A percentile compares a stretch with the other conserved stretches of the same genome.
Evolutionary conservation across 2,888 invertebrate genomes (phyloP).

Genomic region (Ormyrus labotus): DNA sequence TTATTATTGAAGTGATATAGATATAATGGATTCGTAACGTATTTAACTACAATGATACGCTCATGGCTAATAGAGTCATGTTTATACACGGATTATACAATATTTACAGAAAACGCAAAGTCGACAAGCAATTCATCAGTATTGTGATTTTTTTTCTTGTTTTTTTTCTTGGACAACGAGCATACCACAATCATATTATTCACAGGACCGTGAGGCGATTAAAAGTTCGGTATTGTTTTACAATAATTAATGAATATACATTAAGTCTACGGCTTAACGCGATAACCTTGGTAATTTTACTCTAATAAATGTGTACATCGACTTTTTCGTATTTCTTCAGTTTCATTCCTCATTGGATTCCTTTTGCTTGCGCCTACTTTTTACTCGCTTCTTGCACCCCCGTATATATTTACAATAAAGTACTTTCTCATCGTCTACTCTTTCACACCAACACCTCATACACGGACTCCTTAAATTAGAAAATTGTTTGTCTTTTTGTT

Average conservation of each 20-base stretch:
- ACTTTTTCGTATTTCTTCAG: constrained; percentile 52
- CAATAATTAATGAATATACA: constrained; percentile 60
- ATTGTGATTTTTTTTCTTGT: constrained; percentile 53
- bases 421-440: constrained; percentile 43
- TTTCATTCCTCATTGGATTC: constrained; percentile 47
- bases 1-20: constrained; percentile 75
- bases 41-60: constrained; percentile 74
- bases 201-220: constrained; percentile 61
- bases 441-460: constrained; percentile 30
- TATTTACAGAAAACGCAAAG: constrained; percentile 74
- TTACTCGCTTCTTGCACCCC: constrained; percentile 57
- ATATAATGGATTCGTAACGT: constrained; percentile 75
- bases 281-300: constrained; percentile 62
- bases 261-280: constrained; percentile 61
- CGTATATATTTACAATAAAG: constrained; percentile 62
- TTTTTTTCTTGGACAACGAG: constrained; percentile 62
- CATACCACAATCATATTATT: constrained; percentile 63
- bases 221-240: constrained; percentile 56
- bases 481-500: constrained; percentile 27
- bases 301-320: constrained; percentile 63
- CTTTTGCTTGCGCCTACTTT: constrained; percentile 6
- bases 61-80: constrained; percentile 72
- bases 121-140: constrained; percentile 68
- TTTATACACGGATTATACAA: constrained; percentile 76
- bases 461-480: constrained; percentile 37